Evolutionary conservation across 1,140 invertebrate species (phyloP).

Genomic region (Coenobita brevimanus): DNA sequence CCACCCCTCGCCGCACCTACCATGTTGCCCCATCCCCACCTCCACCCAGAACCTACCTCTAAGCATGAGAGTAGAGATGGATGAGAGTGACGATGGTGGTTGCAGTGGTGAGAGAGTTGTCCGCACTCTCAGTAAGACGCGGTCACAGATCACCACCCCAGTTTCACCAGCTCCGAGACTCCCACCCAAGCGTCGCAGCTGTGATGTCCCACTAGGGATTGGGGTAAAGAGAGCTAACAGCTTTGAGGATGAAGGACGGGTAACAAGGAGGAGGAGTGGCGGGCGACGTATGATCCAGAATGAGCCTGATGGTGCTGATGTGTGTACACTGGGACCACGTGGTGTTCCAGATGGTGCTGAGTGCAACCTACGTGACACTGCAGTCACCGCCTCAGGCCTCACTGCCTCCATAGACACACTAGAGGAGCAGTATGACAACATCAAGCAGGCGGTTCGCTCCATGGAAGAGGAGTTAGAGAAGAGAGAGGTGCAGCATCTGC

Average conservation of each 20-base stretch:
- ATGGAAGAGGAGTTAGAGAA: constrained; percentile 59
- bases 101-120: background rate
- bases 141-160: background rate
- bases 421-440: constrained; percentile 64
- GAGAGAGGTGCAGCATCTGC: constrained; percentile 55
- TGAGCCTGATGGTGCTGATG: constrained; percentile 57
- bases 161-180: background rate
- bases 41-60: background rate
- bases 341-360: constrained; percentile 68
- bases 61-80: background rate
- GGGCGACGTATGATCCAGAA: constrained; percentile 20
- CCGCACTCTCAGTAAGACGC: background rate
- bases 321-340: constrained; percentile 34
- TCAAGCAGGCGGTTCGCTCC: constrained; percentile 49
- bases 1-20: no score
- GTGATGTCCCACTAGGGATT: constrained; percentile 38
- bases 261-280: constrained; percentile 18
- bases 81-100: background rate
- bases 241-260: constrained; percentile 18
- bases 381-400: background rate
- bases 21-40: background rate
- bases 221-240: constrained; percentile 23
- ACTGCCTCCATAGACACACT: constrained; percentile 31
- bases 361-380: constrained; percentile 36
- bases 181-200: constrained; percentile 38